Evolutionary conservation across 2,888 invertebrate genomes (phyloP).

Genomic region (Machimus atricapillus): DNA sequence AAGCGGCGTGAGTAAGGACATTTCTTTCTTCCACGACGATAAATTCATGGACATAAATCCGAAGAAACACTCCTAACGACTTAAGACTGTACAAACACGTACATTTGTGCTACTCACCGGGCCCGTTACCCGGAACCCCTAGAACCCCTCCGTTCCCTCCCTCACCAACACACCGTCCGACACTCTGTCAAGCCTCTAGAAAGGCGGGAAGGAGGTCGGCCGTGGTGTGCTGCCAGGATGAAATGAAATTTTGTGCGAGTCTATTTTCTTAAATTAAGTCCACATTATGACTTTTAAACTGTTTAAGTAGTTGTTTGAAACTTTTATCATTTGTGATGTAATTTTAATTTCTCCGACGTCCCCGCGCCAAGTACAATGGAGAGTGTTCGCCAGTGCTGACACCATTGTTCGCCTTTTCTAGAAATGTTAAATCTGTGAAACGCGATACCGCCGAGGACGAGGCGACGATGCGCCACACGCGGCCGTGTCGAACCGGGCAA

Average conservation of each 20-base stretch:
- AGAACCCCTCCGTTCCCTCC: neutral
- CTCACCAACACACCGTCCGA: neutral
- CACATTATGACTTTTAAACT: constrained; percentile 38
- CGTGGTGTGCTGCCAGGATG: neutral
- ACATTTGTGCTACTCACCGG: neutral
- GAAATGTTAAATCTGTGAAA: constrained; percentile 36
- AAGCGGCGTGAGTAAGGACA: constrained; percentile 38
- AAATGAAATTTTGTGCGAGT: constrained; percentile 36
- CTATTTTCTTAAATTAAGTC: constrained; percentile 39
- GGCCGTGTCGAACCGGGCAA: neutral
- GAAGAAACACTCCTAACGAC: constrained; percentile 31
- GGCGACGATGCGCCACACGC: neutral
- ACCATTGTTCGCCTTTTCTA: constrained; percentile 19
- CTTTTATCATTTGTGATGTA: constrained; percentile 39
- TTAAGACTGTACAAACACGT: constrained; percentile 20
- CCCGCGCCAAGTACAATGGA: constrained; percentile 4
- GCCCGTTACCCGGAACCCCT: neutral
- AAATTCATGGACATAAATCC: constrained; percentile 39
- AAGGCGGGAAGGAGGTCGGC: neutral
- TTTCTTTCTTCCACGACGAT: constrained; percentile 36
- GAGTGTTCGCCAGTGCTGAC: neutral
- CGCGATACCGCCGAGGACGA: neutral
- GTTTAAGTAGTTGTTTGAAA: constrained; percentile 38
- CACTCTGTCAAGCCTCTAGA: neutral
- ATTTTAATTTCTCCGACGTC: constrained; percentile 20